These are phyloP conservation scores for Cheilosia pagana DNA, from an alignment of 2,888 invertebrate species.

Conservation along the genomic window DNA sequence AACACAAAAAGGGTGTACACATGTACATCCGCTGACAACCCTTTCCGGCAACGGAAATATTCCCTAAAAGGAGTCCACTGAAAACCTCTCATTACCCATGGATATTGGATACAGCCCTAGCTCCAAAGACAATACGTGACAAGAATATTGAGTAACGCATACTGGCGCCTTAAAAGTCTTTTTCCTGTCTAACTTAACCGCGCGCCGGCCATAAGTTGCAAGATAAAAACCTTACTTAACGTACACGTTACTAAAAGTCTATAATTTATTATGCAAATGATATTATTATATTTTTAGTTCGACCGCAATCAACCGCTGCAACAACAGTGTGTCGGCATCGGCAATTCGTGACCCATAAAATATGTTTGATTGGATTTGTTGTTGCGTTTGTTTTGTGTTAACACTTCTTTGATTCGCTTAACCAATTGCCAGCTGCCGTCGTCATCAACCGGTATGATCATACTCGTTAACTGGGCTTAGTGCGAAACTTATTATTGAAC, in stretches of 20 bases:
- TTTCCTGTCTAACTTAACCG: background rate
- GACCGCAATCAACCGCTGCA: constrained; percentile 20
- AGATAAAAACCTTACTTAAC: background rate
- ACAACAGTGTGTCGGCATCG: constrained; percentile 25
- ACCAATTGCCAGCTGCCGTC: background rate
- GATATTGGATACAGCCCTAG: too few relatives aligned
- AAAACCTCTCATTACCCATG: too few relatives aligned
- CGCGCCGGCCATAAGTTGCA: background rate
- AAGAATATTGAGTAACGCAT: constrained; percentile 18
- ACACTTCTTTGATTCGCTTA: background rate
- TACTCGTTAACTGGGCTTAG: constrained; percentile 42
- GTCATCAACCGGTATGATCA: constrained; percentile 10
- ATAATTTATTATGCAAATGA: background rate
- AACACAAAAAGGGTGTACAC: too few relatives aligned
- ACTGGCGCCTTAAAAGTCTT: background rate
- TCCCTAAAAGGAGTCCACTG: too few relatives aligned
- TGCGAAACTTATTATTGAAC: constrained; percentile 43
- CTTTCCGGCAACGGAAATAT: too few relatives aligned
- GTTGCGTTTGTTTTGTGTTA: background rate
- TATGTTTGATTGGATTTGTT: constrained; percentile 32
- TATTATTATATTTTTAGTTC: constrained; percentile 7
- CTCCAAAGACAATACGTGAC: constrained; percentile 17
- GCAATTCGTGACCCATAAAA: constrained; percentile 63
- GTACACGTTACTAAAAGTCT: background rate
- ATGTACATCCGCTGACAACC: too few relatives aligned